These are phyloP conservation scores for Papilio polyxenes DNA, from an alignment of 1,140 invertebrate genomes.

Conservation along the genomic window DNA sequence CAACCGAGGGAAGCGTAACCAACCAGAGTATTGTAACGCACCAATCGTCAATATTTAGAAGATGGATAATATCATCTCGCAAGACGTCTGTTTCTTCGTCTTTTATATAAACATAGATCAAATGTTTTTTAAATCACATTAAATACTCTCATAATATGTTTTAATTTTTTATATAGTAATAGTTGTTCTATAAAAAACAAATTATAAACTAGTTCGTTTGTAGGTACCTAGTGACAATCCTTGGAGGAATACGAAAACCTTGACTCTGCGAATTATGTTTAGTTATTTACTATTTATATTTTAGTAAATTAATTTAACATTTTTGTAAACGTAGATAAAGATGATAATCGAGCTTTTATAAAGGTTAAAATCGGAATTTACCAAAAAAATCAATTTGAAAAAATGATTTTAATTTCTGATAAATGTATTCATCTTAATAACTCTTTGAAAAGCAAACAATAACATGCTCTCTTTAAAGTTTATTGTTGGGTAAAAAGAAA, in stretches of 20 bases:
- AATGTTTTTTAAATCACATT: background rate
- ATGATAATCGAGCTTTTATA: background rate
- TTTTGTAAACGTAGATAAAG: background rate
- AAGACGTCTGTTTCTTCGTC: conserved; percentile 4
- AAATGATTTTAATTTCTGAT: background rate
- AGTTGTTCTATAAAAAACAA: background rate
- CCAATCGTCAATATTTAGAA: background rate
- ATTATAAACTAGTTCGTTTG: background rate
- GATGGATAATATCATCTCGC: background rate
- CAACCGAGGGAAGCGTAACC: background rate
- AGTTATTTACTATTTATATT: too few species aligned
- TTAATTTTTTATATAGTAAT: background rate
- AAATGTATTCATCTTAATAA: background rate
- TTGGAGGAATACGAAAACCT: background rate
- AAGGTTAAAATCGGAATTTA: background rate
- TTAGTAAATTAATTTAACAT: too few species aligned
- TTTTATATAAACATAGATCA: background rate
- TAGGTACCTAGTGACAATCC: background rate
- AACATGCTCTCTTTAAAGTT: background rate
- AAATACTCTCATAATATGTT: conserved; percentile 10
- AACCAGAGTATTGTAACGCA: background rate
- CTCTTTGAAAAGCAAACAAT: background rate
- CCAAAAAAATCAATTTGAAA: background rate
- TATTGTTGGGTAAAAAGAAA: background rate
- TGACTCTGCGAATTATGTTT: background rate